Evolutionary conservation across 2,888 invertebrate genomes (phyloP), one percentile per base, ranked within the genome.

Genomic region (Chrysolina oricalcia): DNA sequence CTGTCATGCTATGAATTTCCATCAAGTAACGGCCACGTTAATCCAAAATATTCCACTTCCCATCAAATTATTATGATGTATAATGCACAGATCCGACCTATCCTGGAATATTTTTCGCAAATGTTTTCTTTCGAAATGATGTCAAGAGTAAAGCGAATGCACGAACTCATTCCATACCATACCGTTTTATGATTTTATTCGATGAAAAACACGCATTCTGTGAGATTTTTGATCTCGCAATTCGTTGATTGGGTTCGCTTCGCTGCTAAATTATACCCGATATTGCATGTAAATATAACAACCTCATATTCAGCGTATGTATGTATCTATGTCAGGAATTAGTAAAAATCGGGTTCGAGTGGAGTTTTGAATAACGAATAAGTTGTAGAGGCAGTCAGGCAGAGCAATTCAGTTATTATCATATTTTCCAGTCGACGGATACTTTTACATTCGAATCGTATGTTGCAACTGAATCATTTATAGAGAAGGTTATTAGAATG

Each of bases 361-460:
- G 17, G 35, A 59, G 59, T 50, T 68, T 53, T 68, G 68, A 68
- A 68, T 68, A 68, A 15, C 19, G 17, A 68, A 68, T 40, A 13
- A 53, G 53, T 10, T 53, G 35, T 50, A 35, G 40, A 68, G 19
- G 13, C 53, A 68, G 68, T 50, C 19, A 68, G 40, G 68, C 53
- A 53, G 27, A 35, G 41, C 68, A 53, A 19, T 68, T 35, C 40
- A n/a, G 35, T 68, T 53, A 68, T 68, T 68, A 68, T 27, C 68
- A 68, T 68, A 53, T 68, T 68, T 68, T 59, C 53, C 53, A 50
- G 35, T 56, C 50, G 53, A 21, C 21, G 56, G 35, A 19, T 27
- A 68, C 68, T 68, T 68, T 68, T 68, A 68, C 68, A 35, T 68
- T 68, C 21, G 40, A 67, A 48, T 67, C 19, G 27, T 40, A 67